Evolutionary conservation across 2,113 vertebrate genomes (phyloP), one percentile per base, ranked within the genome.

Genomic region (Aleadryas rufinucha): DNA sequence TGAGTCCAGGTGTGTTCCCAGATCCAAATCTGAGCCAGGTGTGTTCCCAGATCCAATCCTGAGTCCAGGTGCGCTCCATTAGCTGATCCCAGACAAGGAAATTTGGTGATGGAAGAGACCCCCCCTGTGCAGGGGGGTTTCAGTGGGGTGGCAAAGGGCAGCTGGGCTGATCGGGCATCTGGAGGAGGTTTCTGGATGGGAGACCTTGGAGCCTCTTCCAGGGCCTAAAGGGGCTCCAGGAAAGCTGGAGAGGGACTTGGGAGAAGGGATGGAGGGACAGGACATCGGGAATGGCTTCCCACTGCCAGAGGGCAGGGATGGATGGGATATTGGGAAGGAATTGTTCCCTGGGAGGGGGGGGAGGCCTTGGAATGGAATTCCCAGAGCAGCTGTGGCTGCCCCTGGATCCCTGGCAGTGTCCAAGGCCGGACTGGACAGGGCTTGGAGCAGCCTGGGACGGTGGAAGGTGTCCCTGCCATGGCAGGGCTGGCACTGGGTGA

Each of bases 11-110:
- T 33, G n/a, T 17, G n/a, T 5, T 59, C 41, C 64, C 12, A 10
- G 11, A 70, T 0, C 17, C 53, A 57, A 74, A 35, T 39, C 39
- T 44, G 35, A 12, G 23, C 6, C 35, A 28, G 8, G 9, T n/a
- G n/a, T n/a, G n/a, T n/a, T n/a, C n/a, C n/a, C n/a, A n/a, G 11
- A 70, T 0, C 17, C 53, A 45, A 75, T 30, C 11, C 41, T 0
- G 1, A 0, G 33, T 10, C 33, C 53, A 35, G 31, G 6, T 7
- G 41, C 9, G 16, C 6, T 14, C 42, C 14, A 4, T 33, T 52
- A 47, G 47, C 13, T 45, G 39, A 31, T 33, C 4, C 49, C 57
- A 45, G 39, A 33, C 33, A 16, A 31, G n/a, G 14, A 27, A 24
- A n/a, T 10, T 26, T 61, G 74, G 22, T 4, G n/a, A 60, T 39